These are phyloP conservation scores for Acanthosoma haemorrhoidale DNA, from an alignment of 2,888 invertebrate species.

Conservation along the genomic window DNA sequence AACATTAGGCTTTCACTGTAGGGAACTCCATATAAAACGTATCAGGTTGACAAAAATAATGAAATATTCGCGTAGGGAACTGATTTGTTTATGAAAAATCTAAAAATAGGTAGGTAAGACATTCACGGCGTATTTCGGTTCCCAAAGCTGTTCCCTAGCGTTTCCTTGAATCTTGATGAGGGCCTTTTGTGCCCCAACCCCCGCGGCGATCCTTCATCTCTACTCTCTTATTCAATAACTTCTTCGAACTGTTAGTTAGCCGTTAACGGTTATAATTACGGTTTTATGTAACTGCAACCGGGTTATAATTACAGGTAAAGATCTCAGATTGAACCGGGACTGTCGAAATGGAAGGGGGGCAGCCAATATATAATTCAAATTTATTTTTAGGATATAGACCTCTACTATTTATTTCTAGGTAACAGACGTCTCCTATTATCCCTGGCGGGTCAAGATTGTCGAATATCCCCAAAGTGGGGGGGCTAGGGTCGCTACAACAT, in stretches of 20 bases:
- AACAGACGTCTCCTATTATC: too few species aligned
- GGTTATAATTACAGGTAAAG: too few species aligned
- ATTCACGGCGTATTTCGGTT: background rate
- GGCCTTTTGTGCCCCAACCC: background rate
- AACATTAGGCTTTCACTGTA: too few species aligned
- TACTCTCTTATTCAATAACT: background rate
- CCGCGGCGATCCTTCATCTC: background rate
- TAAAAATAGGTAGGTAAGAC: background rate
- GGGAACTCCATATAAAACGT: too few species aligned
- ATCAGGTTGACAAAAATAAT: too few species aligned
- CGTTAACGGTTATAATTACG: background rate
- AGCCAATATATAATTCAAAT: constrained; percentile 7
- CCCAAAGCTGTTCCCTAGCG: background rate
- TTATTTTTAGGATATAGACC: background rate
- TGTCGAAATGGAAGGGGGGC: background rate
- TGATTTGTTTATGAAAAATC: background rate
- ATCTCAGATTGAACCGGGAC: background rate
- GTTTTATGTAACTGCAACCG: too few species aligned
- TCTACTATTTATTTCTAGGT: background rate
- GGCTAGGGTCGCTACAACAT: too few species aligned
- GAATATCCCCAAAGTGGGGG: too few species aligned
- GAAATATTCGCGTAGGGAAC: too few species aligned
- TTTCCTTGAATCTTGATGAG: constrained; percentile 6
- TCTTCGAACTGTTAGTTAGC: background rate
- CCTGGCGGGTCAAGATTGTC: too few species aligned